Evolutionary conservation across 2,797 vertebrate species (phyloP).

Genomic region (Pipistrellus pygmaeus): DNA sequence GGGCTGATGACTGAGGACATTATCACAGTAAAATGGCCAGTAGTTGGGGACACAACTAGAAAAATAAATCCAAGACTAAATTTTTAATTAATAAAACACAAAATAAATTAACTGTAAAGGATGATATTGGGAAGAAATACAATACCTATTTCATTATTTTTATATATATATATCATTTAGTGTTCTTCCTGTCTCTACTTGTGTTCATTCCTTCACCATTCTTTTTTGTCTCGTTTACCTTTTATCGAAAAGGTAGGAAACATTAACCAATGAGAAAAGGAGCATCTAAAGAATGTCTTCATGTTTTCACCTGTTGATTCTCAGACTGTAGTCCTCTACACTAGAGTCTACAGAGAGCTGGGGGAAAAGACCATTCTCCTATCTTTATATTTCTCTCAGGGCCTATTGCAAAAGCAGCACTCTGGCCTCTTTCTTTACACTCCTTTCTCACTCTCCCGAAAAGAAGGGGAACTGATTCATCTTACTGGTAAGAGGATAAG

Average conservation of each 20-base stretch:
- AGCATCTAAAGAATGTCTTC: neutral
- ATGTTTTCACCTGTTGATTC: neutral
- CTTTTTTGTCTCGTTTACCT: neutral
- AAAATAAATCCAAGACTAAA: conserved; percentile 23
- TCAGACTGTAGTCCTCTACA: neutral
- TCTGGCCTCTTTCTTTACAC: neutral
- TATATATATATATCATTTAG: neutral
- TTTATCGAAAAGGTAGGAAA: conserved; percentile 31
- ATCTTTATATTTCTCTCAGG: neutral
- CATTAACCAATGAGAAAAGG: neutral
- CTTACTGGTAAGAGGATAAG: neutral
- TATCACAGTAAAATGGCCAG: neutral
- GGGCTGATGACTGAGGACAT: neutral
- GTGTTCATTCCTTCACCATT: neutral
- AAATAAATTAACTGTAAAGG: neutral
- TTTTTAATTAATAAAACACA: neutral
- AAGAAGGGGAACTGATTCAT: neutral
- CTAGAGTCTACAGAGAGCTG: neutral
- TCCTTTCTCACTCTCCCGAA: neutral
- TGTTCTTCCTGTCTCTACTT: neutral
- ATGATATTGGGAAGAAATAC: neutral
- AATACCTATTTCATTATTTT: neutral
- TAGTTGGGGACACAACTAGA: neutral
- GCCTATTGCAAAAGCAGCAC: neutral
- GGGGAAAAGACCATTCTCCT: neutral